Evolutionary conservation across 2,888 invertebrate genomes (phyloP), one percentile per base, ranked within the genome.

Genomic region (Lepidocyrtinus sp.): DNA sequence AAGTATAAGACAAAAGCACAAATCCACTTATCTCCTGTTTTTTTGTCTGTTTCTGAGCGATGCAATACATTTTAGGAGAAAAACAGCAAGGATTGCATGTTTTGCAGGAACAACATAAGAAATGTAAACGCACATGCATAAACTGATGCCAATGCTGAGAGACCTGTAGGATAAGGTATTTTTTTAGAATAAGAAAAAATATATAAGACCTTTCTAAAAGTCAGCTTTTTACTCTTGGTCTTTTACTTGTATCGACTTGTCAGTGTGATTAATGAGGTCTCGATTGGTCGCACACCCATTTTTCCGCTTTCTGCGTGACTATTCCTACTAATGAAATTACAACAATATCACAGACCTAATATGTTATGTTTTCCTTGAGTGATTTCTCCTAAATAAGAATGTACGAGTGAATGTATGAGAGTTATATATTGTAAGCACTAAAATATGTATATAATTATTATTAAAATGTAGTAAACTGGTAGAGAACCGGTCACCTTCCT

Each of bases 191-290:
- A 36, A 36, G 36, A 5, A 36, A 5, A 36, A 36, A n/a, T 5
- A 36, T 9, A 36, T 36, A 36, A 36, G 36, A n/a, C n/a, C n/a
- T n/a, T n/a, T n/a, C n/a, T n/a, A n/a, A 36, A 36, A 36, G 36
- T 36, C 36, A 5, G 36, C 36, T 67, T 65, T 27, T n/a, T n/a
- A n/a, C n/a, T 65, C 68, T 46, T 27, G 21, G 27, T 46, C 25
- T 15, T 65, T 22, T 19, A n/a, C 64, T 63, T 76, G 69, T 81
- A 74, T 81, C 70, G 80, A 74, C 76, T 82, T 76, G 81, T 68
- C 77, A 73, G 26, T 55, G 76, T 85, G 83, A 85, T 85, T 83
- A 85, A 85, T 85, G 82, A 75, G 74, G 78, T 77, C 79, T 81
- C 81, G 70, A 76, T 70, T 76, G 76, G 70, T 76, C 69, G 76